Conservation (phyloP, 1,140 invertebrate species). For the Wiebesia pumilae region DNA sequence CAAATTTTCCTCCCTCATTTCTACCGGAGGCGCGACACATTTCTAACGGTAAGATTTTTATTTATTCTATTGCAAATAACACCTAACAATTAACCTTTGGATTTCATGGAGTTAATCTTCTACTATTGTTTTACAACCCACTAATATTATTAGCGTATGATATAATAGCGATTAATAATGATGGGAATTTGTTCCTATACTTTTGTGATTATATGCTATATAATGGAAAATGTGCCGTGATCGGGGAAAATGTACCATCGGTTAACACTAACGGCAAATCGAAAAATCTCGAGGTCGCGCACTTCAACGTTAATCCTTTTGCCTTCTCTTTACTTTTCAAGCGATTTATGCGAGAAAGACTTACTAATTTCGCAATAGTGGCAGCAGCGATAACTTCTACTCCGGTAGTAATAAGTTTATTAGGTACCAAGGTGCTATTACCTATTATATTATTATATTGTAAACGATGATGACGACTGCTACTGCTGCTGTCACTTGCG, state of each 20-base stretch:
- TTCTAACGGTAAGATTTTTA: conserved; percentile 39
- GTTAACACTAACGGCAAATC: not conserved
- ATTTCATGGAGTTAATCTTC: not conserved
- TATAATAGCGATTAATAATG: no score
- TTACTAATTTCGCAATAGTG: conserved; percentile 5
- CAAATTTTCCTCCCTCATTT: not conserved
- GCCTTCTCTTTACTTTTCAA: not conserved
- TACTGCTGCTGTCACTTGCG: conserved; percentile 52
- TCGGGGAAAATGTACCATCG: not conserved
- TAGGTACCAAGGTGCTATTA: conserved; percentile 50
- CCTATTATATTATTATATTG: conserved; percentile 42
- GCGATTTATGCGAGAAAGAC: not conserved
- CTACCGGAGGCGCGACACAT: not conserved
- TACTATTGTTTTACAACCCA: not conserved
- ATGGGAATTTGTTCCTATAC: conserved; percentile 35
- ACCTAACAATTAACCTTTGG: not conserved
- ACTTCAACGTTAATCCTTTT: not conserved
- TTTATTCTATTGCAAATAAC: conserved; percentile 4
- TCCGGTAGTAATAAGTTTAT: conserved; percentile 34
- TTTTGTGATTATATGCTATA: conserved; percentile 25
- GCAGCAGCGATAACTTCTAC: conserved; percentile 30
- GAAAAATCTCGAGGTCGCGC: no score
- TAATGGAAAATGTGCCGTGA: not conserved
- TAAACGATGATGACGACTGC: conserved; percentile 24
- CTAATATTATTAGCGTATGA: not conserved